Evolutionary conservation across 1,140 invertebrate genomes (phyloP), one percentile per base, ranked within the genome.

Genomic region (Ladona fulva): DNA sequence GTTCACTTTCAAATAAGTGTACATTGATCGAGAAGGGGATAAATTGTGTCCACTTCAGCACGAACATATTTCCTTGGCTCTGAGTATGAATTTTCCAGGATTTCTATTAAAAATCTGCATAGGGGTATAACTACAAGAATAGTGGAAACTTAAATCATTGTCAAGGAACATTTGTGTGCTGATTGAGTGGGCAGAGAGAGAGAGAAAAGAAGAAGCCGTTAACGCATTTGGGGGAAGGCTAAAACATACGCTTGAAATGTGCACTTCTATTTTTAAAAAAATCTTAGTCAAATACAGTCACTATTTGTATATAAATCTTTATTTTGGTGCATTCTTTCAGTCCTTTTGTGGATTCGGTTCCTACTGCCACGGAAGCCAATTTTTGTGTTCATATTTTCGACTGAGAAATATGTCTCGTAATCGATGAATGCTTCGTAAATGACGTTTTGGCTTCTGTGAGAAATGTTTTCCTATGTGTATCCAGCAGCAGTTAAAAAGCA

Each of bases 221-320:
- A 24, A 76, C 37, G n/a, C 75, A 73, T 78, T 76, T 80, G 87
- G 87, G 87, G 29, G 86, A 88, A 88, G 86, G 87, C 87, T 87
- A 86, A 85, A 86, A 86, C 85, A 83, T 87, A 88, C 86, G 87
- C 87, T 88, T 88, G 52, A 66, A 66, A 66, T 22, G n/a, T 66
- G 52, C 16, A 66, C 12, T 3, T 66, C 52, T 22, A 66, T 22
- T 19, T 66, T 66, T 66, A 6, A 66, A 37, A 37, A 22, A 66
- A 66, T 66, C 52, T 66, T 66, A 66, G 52, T 66, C 52, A 66
- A 66, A 66, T 66, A 66, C 52, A 66, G 52, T 66, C 52, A 66
- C n/a, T 66, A 16, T 66, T 66, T 66, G 52, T 66, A 66, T 5
- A 66, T 66, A 66, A 66, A 19, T 66, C n/a, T 66, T 66, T 66